Base-by-base conservation (phyloP, 2,888 invertebrate genomes). In the Megastigmus dorsalis region DNA sequence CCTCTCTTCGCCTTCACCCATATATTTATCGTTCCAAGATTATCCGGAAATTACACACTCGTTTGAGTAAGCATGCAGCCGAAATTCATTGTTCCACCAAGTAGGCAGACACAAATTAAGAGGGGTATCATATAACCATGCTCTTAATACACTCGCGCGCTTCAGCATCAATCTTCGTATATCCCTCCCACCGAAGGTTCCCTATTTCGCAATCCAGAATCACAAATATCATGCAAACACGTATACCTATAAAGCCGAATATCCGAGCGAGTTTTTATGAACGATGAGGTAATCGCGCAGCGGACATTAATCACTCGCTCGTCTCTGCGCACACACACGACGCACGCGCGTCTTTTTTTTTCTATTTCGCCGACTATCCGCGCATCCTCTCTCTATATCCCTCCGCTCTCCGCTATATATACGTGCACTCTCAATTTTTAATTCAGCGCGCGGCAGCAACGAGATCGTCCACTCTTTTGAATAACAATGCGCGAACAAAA, bases 401-500 rank as follows among this genome's bases (percentile, higher is more conserved):
- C 38, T 28, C 38, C 13, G 23, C n/a, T 45, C 48, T 52, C 18
- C 15, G n/a, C n/a, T n/a, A n/a, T n/a, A n/a, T n/a, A n/a, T n/a
- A n/a, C n/a, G n/a, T n/a, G n/a, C 38, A 6, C 41, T 55, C 33
- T 23, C 36, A 18, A 59, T 23, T 66, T 67, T 76, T 69, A 69
- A 76, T 72, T 76, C 59, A 62, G 36, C 52, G 43, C 48, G 50
- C 18, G n/a, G n/a, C n/a, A n/a, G n/a, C 20, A 63, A 23, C 28
- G 23, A 71, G 36, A 45, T 66, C 55, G 23, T 38, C 18, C n/a
- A n/a, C 67, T 65, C 68, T 57, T 76, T 69, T 69, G 76, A 73
- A 72, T 73, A 54, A 68, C 67, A 71, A 72, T 62, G 57, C 45
- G 62, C 70, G 66, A 50, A 76, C 76, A 76, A 76, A 74, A 63